phyloP scores from a whole-genome alignment of 2,888 invertebrate genomes.

The Cephus spinipes region DNA sequence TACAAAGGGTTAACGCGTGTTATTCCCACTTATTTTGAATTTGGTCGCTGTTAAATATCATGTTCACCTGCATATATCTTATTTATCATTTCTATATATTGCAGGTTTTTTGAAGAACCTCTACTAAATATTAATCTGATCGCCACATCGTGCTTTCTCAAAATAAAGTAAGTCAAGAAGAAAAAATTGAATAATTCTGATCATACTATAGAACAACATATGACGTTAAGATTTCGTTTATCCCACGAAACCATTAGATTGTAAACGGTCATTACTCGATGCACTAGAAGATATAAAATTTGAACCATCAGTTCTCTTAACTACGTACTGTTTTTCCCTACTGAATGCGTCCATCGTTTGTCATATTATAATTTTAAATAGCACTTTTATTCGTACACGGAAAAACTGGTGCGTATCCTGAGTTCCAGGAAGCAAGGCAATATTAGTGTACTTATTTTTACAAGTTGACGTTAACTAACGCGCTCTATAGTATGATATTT shows the following conservation, averaged over 20 bases:
- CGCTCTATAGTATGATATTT: not conserved
- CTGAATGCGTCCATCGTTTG: not conserved
- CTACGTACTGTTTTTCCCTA: not conserved
- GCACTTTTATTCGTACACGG: not conserved
- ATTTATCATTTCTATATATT: not conserved
- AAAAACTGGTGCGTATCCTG: not conserved
- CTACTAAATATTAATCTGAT: too few relatives aligned
- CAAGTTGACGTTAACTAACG: not conserved
- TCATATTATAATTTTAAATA: not conserved
- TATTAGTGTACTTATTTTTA: not conserved
- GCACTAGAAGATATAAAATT: too few relatives aligned
- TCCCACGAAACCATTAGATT: too few relatives aligned
- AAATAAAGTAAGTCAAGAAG: too few relatives aligned
- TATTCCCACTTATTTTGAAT: not conserved
- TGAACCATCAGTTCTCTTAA: too few relatives aligned
- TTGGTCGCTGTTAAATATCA: not conserved
- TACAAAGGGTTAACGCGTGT: not conserved
- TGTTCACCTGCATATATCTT: too few relatives aligned
- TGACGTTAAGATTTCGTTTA: too few relatives aligned
- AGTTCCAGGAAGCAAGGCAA: not conserved
- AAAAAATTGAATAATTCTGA: not conserved
- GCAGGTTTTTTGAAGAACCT: not conserved
- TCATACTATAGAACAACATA: not conserved
- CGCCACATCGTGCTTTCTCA: too few relatives aligned
- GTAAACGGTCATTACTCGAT: too few relatives aligned